Evolutionary conservation across 2,797 vertebrate genomes (phyloP), one percentile per base, ranked within the genome.

Genomic region (Ibycter americanus): DNA sequence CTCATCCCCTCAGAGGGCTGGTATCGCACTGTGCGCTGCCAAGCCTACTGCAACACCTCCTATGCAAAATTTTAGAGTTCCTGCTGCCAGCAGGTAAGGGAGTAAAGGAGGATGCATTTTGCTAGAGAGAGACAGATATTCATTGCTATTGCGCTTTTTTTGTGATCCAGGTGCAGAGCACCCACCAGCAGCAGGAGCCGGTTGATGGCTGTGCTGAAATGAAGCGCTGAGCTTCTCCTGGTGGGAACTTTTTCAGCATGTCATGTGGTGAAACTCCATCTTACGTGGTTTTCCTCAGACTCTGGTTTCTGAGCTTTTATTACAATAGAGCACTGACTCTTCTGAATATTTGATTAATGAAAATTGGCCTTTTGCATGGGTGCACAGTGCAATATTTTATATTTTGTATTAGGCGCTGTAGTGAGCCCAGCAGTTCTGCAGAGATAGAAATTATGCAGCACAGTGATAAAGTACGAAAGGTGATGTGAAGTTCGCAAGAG

Each of bases 271-370:
- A 54, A 88, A 40, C 34, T 87, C 80, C 42, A 26, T 21, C 47
- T 83, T 18, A 12, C 1, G 25, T 32, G 21, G 32, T 90, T 89
- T 82, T 77, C 55, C 74, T 84, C 83, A 46, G 32, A 2, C 31
- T 54, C 59, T 70, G 83, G 76, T 65, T 96, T 86, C 61, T 29
- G 68, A 79, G 89, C n/a, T 93, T 87, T 90, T 81, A 34, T 93
- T 91, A 21, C 32, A 84, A 70, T 6, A 47, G 58, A 89, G 59
- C 83, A 63, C 52, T 18, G 85, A 36, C 61, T 96, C 79, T 51
- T 82, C 44, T 89, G 87, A 94, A 91, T 95, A 78, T 90, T 93
- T 96, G 94, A 97, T 92, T 88, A 89, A 94, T 95, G 93, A 84
- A 96, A 95, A 89, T 77, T 82, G 94, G 82, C 79, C 89, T 95